phyloP scores from a whole-genome alignment of 2,113 vertebrate species.

The Pseudonaja textilis region DNA sequence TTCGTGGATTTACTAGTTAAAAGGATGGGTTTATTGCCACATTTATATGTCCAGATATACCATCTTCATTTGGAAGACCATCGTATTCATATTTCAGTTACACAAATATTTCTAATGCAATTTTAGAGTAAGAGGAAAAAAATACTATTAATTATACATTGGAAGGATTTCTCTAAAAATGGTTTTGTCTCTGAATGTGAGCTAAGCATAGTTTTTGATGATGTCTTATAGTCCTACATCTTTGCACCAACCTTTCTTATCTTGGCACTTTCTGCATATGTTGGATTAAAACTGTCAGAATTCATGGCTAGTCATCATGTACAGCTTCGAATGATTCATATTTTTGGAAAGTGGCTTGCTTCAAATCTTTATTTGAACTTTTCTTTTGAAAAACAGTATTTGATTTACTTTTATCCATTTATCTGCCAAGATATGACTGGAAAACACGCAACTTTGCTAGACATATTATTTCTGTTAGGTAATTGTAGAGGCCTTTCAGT shows the following conservation, averaged over 20 bases:
- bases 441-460: not conserved
- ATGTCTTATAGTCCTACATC: not conserved
- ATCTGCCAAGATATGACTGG: not conserved
- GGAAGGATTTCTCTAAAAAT: not conserved
- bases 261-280: not conserved
- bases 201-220: not conserved
- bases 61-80: not conserved
- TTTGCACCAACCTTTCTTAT: not conserved
- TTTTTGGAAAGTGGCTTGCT: not conserved
- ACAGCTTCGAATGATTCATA: not conserved
- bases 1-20: not conserved
- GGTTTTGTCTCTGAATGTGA: not conserved
- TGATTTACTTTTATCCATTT: not conserved
- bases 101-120: not conserved
- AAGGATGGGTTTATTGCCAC: not conserved
- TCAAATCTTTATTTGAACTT: not conserved
- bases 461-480: not conserved
- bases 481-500: not conserved
- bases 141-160: not conserved
- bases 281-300: not conserved
- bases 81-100: not conserved
- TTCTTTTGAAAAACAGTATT: not conserved
- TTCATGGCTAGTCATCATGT: not conserved
- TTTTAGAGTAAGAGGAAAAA: not conserved
- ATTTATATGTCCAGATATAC: slow-evolving; percentile 1